Evolutionary conservation across 2,113 vertebrate genomes (phyloP).

Genomic region (Leptodactylus fuscus): DNA sequence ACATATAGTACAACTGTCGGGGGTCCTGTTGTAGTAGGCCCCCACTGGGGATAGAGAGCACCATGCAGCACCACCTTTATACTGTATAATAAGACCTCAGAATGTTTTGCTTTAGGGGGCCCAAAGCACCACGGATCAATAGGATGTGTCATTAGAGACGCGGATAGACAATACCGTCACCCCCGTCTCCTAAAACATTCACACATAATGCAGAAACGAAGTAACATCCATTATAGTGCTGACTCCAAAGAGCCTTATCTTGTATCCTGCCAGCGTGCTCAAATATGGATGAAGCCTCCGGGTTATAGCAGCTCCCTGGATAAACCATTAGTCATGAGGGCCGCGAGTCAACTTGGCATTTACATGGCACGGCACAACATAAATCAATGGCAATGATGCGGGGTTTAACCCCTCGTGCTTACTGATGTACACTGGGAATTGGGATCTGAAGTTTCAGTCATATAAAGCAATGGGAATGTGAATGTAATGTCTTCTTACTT

Average conservation of each 20-base stretch:
- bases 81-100: neutral
- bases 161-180: no score
- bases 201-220: neutral
- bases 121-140: neutral
- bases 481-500: slow-evolving; percentile 48
- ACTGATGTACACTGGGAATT: no score
- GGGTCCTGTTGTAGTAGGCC: neutral
- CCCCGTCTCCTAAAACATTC: neutral
- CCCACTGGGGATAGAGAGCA: no score
- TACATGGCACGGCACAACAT: neutral
- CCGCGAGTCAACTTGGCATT: neutral
- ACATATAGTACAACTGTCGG: neutral
- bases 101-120: neutral
- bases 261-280: neutral
- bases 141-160: no score
- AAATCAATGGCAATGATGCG: neutral
- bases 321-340: neutral
- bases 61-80: no score
- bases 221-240: neutral
- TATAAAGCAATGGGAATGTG: neutral
- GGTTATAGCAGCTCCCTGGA: neutral
- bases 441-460: neutral
- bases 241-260: neutral
- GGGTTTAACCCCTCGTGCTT: no score
- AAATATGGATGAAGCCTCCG: neutral